Evolutionary conservation across 1,140 invertebrate genomes (phyloP).

Genomic region (Drosophila saltans): DNA sequence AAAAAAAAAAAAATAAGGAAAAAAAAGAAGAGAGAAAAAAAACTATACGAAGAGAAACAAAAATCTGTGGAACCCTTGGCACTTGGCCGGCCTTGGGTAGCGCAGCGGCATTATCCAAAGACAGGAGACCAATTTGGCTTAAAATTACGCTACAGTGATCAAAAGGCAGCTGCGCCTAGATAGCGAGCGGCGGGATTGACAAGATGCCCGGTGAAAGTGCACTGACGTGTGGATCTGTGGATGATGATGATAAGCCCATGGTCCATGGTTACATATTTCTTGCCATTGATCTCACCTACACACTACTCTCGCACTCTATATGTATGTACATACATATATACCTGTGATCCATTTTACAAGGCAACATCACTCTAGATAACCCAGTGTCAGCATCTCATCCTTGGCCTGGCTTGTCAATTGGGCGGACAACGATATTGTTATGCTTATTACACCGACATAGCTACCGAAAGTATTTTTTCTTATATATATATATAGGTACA

Average conservation of each 20-base stretch:
- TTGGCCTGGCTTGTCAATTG: conserved; percentile 71
- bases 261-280: conserved; percentile 44
- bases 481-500: neutral
- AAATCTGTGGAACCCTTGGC: conserved; percentile 49
- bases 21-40: neutral
- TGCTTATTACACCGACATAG: conserved; percentile 78
- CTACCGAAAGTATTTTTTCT: conserved; percentile 62
- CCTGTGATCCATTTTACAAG: conserved; percentile 76
- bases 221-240: conserved; percentile 69
- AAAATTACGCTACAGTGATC: conserved; percentile 81
- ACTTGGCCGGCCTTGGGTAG: conserved; percentile 55
- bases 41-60: neutral
- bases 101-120: conserved; percentile 53
- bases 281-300: conserved; percentile 80
- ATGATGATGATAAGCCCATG: conserved; percentile 59
- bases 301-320: neutral
- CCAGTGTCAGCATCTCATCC: conserved; percentile 11
- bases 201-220: conserved; percentile 66
- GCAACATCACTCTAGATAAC: conserved; percentile 64
- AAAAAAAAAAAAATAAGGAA: neutral
- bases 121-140: conserved; percentile 72
- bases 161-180: conserved; percentile 71
- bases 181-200: conserved; percentile 41
- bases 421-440: conserved; percentile 82
- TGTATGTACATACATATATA: conserved; percentile 19